phyloP scores from a whole-genome alignment of 30 jellyfish, hydroid and myxozoan species.

The Aurelia aurita region DNA sequence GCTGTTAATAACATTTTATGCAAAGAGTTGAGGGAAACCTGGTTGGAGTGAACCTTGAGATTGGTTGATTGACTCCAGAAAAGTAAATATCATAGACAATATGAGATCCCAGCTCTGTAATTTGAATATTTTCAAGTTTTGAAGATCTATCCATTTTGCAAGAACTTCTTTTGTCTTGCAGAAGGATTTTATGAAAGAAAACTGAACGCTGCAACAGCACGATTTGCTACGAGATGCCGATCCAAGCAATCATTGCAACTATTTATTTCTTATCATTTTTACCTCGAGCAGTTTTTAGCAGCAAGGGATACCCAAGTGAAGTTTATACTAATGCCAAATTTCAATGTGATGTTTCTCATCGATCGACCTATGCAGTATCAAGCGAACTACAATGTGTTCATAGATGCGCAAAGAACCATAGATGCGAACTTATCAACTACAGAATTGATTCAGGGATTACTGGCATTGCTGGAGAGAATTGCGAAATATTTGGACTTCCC shows the following conservation, averaged over 20 bases:
- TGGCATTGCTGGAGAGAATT: not conserved
- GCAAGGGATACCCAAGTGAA: conserved; percentile 3
- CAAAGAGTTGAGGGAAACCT: too few relatives aligned
- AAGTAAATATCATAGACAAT: too few relatives aligned
- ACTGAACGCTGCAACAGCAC: too few relatives aligned
- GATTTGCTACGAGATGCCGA: not conserved
- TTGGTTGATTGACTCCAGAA: too few relatives aligned
- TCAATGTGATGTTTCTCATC: conserved; percentile 13
- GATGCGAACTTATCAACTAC: conserved; percentile 30
- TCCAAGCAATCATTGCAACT: not conserved
- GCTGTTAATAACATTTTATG: too few relatives aligned
- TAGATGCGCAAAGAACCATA: not conserved
- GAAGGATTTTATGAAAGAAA: too few relatives aligned
- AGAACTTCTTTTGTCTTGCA: too few relatives aligned
- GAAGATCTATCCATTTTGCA: too few relatives aligned
- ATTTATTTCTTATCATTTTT: not conserved
- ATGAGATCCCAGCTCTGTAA: too few relatives aligned
- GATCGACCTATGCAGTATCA: not conserved
- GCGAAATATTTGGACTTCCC: conserved; percentile 28
- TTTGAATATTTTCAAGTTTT: too few relatives aligned
- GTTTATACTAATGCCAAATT: not conserved
- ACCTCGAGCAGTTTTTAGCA: not conserved
- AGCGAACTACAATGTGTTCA: conserved; percentile 45
- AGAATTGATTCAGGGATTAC: not conserved
- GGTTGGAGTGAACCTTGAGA: too few relatives aligned